These are phyloP conservation scores for Pelobates fuscus DNA, from an alignment of 2,113 vertebrate species.

Conservation along the genomic window DNA sequence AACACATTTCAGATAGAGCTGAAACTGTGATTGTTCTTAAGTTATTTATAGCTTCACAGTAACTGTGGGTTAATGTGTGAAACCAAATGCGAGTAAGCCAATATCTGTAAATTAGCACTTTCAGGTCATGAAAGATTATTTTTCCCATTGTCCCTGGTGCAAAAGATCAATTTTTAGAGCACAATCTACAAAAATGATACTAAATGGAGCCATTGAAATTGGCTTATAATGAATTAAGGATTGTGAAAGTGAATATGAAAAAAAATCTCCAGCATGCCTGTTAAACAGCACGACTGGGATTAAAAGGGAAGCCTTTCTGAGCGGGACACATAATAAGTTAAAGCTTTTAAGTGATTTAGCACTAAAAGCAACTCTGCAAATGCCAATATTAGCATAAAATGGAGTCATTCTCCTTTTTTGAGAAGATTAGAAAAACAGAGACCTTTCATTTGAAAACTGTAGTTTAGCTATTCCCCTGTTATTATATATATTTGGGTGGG, in stretches of 20 bases:
- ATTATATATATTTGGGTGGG: constrained; percentile 13
- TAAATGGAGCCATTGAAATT: constrained; percentile 19
- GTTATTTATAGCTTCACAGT: too few relatives aligned
- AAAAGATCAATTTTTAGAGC: constrained; percentile 2
- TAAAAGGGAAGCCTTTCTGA: constrained; percentile 40
- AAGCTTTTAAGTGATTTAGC: constrained; percentile 49
- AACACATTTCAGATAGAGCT: too few relatives aligned
- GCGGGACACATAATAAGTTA: constrained; percentile 33
- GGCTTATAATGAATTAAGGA: constrained; percentile 20
- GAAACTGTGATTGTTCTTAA: too few relatives aligned
- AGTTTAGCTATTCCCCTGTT: constrained; percentile 20
- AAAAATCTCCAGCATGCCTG: constrained; percentile 22
- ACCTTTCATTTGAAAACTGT: constrained; percentile 3
- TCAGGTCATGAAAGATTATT: background rate
- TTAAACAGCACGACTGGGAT: constrained; percentile 33
- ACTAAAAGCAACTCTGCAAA: constrained; percentile 28
- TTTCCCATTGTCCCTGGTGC: background rate
- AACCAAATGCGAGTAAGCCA: background rate
- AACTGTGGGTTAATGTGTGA: too few relatives aligned
- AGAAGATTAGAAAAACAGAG: constrained; percentile 32
- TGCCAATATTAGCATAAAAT: constrained; percentile 43
- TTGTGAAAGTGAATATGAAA: constrained; percentile 7
- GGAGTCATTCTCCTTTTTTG: constrained; percentile 17
- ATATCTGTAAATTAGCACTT: background rate
- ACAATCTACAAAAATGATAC: constrained; percentile 18